Evolutionary conservation across 2,113 vertebrate genomes (phyloP).

Genomic region (Bubo bubo): DNA sequence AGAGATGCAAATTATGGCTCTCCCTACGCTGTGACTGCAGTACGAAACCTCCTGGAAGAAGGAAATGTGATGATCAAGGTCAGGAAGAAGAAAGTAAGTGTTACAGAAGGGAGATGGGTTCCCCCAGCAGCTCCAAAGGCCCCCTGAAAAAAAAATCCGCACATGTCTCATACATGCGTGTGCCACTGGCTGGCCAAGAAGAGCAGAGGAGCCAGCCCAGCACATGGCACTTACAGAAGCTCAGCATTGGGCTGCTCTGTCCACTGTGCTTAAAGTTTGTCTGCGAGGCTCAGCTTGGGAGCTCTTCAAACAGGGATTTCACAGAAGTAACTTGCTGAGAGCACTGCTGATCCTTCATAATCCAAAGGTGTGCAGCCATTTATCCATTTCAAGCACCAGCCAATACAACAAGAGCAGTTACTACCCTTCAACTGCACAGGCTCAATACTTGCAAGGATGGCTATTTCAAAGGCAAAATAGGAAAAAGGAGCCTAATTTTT

Average conservation of each 20-base stretch:
- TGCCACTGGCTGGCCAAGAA: background rate
- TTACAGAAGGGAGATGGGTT: background rate
- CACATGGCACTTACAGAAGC: background rate
- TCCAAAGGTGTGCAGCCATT: background rate
- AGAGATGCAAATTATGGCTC: background rate
- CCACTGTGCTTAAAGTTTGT: rapidly evolving
- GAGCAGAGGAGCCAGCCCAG: background rate
- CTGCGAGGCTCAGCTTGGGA: background rate
- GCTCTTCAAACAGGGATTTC: background rate
- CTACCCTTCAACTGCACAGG: background rate
- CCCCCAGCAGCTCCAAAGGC: background rate
- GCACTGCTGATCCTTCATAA: background rate
- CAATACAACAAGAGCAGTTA: background rate
- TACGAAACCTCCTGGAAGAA: background rate
- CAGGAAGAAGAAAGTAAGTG: background rate
- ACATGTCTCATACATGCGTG: rapidly evolving
- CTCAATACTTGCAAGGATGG: background rate
- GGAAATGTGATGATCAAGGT: background rate
- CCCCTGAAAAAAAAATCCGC: background rate
- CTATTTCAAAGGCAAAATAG: background rate
- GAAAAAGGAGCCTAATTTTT: background rate
- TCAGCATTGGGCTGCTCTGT: background rate
- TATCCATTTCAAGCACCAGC: background rate
- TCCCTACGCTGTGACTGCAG: background rate
- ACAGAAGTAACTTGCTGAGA: background rate